Evolutionary conservation across 2,113 vertebrate species (phyloP), one percentile per base, ranked within the genome.

Genomic region (Pterophyllum scalare): DNA sequence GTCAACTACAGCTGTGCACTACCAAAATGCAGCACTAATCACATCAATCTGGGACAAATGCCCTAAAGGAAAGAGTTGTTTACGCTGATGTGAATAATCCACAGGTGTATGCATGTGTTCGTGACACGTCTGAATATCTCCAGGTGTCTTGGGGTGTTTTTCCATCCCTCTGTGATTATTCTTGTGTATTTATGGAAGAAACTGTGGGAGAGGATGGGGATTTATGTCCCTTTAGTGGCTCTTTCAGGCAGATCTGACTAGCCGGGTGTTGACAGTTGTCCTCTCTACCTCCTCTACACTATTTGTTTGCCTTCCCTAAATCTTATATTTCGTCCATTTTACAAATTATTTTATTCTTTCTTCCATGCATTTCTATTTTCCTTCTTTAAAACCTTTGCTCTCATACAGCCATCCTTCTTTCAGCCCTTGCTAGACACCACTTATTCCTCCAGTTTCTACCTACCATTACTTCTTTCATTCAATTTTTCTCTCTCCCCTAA

Each of bases 221-320:
- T 17, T 46, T 67, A 1, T 79, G 76, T 84, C 78, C 56, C 86
- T 59, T 81, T 26, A 20, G 77, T 56, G 43, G 26, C 38, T 86
- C 65, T 7, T 60, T 77, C 78, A 85, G 64, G 61, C 77, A 87
- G 38, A 64, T 74, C 61, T 28, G 67, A 88, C 20, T 28, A 20
- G 20, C 26, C 19, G 52, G 65, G 75, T 86, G 80, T 67, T 75
- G 52, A 85, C 79, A 84, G 77, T 62, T 49, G 46, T 87, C 57
- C 2, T 67, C 70, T n/a, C 1, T 3, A 33, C 20, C 35, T 78
- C 83, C 33, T 67, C 78, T 22, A 74, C 65, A 12, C 40, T 77
- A 22, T 28, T 64, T 76, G 7, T 43, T 75, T 82, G 15, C 19
- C 14, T 15, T 6, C 17, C 62, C 46, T 15, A 61, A n/a, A 64